Evolutionary conservation across 2,888 invertebrate species (phyloP).

Genomic region (Adelphocoris suturalis): DNA sequence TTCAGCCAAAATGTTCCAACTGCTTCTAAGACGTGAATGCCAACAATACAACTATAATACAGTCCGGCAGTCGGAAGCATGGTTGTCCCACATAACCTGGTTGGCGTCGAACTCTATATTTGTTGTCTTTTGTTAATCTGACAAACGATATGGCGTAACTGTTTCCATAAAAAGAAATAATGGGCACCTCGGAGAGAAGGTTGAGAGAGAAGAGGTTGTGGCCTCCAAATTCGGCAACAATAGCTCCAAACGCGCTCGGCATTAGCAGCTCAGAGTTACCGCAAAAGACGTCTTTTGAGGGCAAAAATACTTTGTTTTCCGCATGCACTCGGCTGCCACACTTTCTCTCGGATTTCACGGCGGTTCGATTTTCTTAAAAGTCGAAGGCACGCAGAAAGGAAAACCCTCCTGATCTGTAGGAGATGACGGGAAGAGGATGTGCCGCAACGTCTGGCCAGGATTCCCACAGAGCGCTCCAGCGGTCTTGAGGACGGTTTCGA

Average conservation of each 20-base stretch:
- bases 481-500: neutral
- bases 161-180: neutral
- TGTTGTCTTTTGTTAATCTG: neutral
- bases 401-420: neutral
- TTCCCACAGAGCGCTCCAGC: conserved; percentile 1
- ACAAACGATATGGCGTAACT: neutral
- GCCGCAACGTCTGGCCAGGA: conserved; percentile 26
- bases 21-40: no score
- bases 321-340: neutral
- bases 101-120: neutral
- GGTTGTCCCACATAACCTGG: no score
- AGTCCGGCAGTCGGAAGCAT: no score
- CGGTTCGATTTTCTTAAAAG: conserved; percentile 3
- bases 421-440: conserved; percentile 34
- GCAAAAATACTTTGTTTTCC: neutral
- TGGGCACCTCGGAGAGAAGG: neutral
- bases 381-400: neutral
- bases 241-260: neutral
- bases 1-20: no score
- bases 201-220: neutral
- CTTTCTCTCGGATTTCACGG: conserved; percentile 23
- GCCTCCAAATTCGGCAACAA: neutral
- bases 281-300: neutral
- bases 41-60: no score
- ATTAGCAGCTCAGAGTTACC: neutral